phyloP scores from a whole-genome alignment of 2,888 invertebrate species.

The Drosophila peninsularis region DNA sequence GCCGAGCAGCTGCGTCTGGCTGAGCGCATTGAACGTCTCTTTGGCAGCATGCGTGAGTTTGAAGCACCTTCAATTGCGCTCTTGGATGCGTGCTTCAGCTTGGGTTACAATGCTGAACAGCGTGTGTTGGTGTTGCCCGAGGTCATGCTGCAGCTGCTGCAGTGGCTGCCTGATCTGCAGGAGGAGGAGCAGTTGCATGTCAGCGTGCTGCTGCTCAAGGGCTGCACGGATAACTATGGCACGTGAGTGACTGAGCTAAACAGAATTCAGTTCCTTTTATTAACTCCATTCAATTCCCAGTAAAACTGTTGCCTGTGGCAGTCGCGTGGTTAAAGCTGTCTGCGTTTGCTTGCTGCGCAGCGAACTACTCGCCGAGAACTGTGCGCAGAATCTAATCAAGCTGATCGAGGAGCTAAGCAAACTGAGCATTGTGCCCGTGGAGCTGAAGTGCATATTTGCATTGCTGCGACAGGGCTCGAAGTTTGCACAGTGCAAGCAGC shows the following conservation, averaged over 20 bases:
- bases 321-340: constrained; percentile 85
- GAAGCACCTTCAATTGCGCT: constrained; percentile 85
- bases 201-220: constrained; percentile 82
- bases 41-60: constrained; percentile 82
- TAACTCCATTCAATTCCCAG: constrained; percentile 79
- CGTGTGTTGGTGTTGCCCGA: constrained; percentile 84
- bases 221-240: constrained; percentile 85
- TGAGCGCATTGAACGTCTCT: constrained; percentile 80
- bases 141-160: constrained; percentile 85
- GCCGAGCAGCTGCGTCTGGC: constrained; percentile 70
- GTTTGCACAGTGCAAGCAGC: constrained; percentile 81
- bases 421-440: constrained; percentile 86
- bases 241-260: constrained; percentile 74
- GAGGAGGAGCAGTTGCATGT: constrained; percentile 84
- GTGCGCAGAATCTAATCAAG: constrained; percentile 86
- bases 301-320: constrained; percentile 86
- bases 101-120: constrained; percentile 84
- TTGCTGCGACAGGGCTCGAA: constrained; percentile 79
- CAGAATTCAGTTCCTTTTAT: no score
- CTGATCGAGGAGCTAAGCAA: constrained; percentile 86
- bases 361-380: constrained; percentile 83
- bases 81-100: constrained; percentile 84
- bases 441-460: constrained; percentile 86
- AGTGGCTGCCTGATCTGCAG: constrained; percentile 86
- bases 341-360: constrained; percentile 85